Evolutionary conservation across 2,888 invertebrate species (phyloP).

Genomic region (Monoplex corrugatus): DNA sequence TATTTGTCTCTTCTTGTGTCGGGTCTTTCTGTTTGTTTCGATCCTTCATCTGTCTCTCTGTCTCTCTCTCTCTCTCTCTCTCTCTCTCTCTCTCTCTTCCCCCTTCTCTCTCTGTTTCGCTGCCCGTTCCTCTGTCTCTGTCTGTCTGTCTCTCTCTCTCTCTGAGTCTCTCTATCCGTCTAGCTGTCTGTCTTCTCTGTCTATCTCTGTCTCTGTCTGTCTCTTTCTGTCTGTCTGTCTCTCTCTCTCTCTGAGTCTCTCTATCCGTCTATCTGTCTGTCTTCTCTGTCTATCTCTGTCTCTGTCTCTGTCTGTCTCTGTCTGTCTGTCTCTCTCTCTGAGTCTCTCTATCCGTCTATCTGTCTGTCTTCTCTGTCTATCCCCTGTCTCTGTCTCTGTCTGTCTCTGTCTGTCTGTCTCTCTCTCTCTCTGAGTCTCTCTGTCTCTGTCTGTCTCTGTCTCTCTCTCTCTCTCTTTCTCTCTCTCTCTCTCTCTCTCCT

Average conservation of each 20-base stretch:
- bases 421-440: too few species aligned
- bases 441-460: too few species aligned
- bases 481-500: too few species aligned
- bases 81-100: background rate
- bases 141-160: constrained; percentile 66
- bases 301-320: too few species aligned
- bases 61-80: background rate
- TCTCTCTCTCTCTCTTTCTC: too few species aligned
- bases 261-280: background rate
- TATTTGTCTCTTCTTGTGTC: background rate
- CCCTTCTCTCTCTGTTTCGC: constrained; percentile 35
- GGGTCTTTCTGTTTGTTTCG: background rate
- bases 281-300: background rate
- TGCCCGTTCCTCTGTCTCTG: too few species aligned
- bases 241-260: constrained; percentile 61
- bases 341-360: too few species aligned
- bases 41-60: background rate
- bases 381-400: too few species aligned
- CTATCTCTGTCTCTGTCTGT: background rate
- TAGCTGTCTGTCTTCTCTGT: background rate
- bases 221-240: too few species aligned
- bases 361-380: too few species aligned
- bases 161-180: constrained; percentile 22
- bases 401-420: too few species aligned
- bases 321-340: too few species aligned